Conservation (phyloP, 2,113 vertebrate species). For the Coturnix japonica region DNA sequence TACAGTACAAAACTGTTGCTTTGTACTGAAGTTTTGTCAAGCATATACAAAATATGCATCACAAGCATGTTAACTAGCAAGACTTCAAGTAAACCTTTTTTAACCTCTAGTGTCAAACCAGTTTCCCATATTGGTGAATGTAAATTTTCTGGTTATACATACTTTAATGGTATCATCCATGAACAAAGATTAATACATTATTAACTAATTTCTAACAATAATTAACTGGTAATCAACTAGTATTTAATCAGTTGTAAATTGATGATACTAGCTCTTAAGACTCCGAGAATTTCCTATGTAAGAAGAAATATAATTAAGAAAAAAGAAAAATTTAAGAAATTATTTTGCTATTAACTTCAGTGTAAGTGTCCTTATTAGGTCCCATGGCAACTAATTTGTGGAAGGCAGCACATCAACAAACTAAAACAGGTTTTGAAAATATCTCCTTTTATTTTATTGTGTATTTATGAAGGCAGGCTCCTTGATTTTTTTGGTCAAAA, state of each 20-base stretch:
- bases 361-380: not conserved
- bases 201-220: not conserved
- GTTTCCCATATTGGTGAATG: not conserved
- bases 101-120: not conserved
- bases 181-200: not conserved
- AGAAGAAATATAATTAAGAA: not conserved
- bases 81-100: conserved; percentile 4
- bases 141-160: conserved; percentile 8
- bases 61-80: not conserved
- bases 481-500: not conserved
- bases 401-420: not conserved
- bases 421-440: not conserved
- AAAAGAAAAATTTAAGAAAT: not conserved
- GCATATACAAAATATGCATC: not conserved
- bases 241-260: conserved; percentile 51
- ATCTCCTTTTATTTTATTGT: not conserved
- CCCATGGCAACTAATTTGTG: not conserved
- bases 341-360: conserved; percentile 11
- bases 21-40: not conserved
- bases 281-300: conserved; percentile 3
- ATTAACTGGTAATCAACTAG: not conserved
- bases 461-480: not conserved
- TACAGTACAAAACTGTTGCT: not conserved
- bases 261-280: conserved; percentile 27
- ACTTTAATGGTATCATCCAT: not conserved